Evolutionary conservation across 2,797 vertebrate genomes (phyloP), one percentile per base, ranked within the genome.

Genomic region (Pterois miles): DNA sequence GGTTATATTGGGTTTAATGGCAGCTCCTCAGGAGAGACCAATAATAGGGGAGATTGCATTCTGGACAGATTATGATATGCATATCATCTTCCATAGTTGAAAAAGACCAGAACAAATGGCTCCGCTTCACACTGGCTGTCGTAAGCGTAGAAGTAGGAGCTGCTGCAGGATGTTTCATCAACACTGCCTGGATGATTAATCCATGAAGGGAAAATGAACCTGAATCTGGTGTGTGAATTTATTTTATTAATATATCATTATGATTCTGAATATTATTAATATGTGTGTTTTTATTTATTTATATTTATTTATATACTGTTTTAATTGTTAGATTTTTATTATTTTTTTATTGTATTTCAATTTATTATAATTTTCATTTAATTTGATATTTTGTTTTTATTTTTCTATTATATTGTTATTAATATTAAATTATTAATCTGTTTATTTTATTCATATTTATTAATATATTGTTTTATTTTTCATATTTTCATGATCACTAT

Each of bases 41-140:
- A 13, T 46, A 72, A 59, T 43, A 69, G 36, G 63, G 74, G 3
- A 63, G 29, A 75, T 78, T 52, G 25, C 23, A 75, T 40, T 34
- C 5, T 12, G 4, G 7, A 50, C 27, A 62, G 9, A 71, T 70
- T 11, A 33, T 18, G n/a, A 63, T 20, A 52, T 46, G 50, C 46
- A 54, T 50, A 59, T 63, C 8, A 48, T 65, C 10, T 36, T 22
- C 38, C 8, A 0, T 29, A 48, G 34, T 29, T 79, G 27, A 65
- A 57, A 71, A 57, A 18, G 13, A 48, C 8, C 52, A 1, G 10
- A 58, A 65, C 27, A 53, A 65, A 20, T 65, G 66, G 25, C 14
- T 20, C 0, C 5, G 5, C 4, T 58, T 58, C 4, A 8, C 25
- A 23, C 33, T 29, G 33, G 22, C 16, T 74, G 38, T 70, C 46